These are phyloP conservation scores for Philaethria dido DNA, from an alignment of 2,888 invertebrate genomes.

Conservation along the genomic window DNA sequence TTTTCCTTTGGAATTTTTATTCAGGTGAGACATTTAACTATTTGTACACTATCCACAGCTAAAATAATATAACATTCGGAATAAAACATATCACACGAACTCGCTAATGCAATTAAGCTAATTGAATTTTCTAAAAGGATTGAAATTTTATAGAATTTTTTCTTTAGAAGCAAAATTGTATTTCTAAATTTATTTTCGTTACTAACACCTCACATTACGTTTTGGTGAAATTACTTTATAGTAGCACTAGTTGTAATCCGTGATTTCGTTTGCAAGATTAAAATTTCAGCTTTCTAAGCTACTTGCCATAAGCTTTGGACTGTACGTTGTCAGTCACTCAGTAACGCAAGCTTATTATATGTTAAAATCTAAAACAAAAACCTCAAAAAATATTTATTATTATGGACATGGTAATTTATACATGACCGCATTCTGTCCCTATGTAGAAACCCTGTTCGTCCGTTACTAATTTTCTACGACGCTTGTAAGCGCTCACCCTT, in stretches of 20 bases:
- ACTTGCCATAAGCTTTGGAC: too few relatives aligned
- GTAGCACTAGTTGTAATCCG: neutral
- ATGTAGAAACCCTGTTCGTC: conserved; percentile 49
- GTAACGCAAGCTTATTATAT: too few relatives aligned
- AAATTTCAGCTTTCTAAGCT: too few relatives aligned
- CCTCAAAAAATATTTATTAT: neutral
- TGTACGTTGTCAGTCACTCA: too few relatives aligned
- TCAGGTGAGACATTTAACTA: conserved; percentile 42
- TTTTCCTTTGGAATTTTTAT: conserved; percentile 37
- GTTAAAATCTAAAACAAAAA: too few relatives aligned
- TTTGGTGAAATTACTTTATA: neutral
- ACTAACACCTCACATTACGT: neutral
- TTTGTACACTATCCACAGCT: conserved; percentile 10
- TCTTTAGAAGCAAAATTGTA: neutral
- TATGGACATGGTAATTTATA: conserved; percentile 41
- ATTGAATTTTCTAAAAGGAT: conserved; percentile 35
- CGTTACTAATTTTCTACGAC: conserved; percentile 54
- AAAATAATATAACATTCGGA: conserved; percentile 1
- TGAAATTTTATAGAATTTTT: neutral
- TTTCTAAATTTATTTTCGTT: neutral
- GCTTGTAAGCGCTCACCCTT: conserved; percentile 52
- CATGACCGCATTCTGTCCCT: conserved; percentile 48
- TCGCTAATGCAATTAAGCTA: conserved; percentile 38
- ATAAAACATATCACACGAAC: neutral
- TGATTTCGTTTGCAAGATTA: neutral